A percentile compares a stretch with the other conserved stretches of the same genome.
phyloP scores from a whole-genome alignment of 1,140 invertebrate species.

The Vanessa tameamea region DNA sequence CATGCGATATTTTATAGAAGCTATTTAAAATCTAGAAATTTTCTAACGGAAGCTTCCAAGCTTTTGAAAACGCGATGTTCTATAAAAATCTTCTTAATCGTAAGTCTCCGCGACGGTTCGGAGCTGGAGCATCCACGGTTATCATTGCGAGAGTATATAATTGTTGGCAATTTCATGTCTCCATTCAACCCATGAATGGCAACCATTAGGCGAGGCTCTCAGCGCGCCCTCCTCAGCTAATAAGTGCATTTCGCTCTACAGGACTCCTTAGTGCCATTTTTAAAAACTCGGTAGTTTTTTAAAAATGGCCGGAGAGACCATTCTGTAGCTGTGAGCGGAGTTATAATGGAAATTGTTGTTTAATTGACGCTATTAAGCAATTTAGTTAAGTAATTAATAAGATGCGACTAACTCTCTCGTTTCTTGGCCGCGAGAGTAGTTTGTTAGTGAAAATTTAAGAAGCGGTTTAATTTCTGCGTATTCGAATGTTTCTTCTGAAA shows the following conservation, averaged over 20 bases:
- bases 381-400: slow-evolving; percentile 69
- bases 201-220: slow-evolving; percentile 75
- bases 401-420: slow-evolving; percentile 36
- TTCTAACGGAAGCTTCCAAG: slow-evolving; percentile 41
- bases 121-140: slow-evolving; percentile 69
- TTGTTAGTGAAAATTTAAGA: neutral
- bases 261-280: slow-evolving; percentile 75
- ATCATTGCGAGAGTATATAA: slow-evolving; percentile 79
- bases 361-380: slow-evolving; percentile 71
- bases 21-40: slow-evolving; percentile 35
- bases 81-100: slow-evolving; percentile 47
- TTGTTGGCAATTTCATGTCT: slow-evolving; percentile 77
- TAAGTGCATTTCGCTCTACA: slow-evolving; percentile 78
- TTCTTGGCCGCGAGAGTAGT: slow-evolving; percentile 17
- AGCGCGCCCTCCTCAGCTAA: slow-evolving; percentile 70
- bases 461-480: neutral
- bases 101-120: slow-evolving; percentile 49
- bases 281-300: slow-evolving; percentile 65
- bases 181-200: slow-evolving; percentile 75
- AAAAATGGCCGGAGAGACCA: slow-evolving; percentile 61
- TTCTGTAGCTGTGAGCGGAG: slow-evolving; percentile 38
- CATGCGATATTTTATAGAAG: slow-evolving; percentile 29
- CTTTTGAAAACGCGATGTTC: slow-evolving; percentile 39
- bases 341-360: slow-evolving; percentile 57
- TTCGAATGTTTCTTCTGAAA: no score